Evolutionary conservation across 2,797 vertebrate genomes (phyloP).

Genomic region (Takifugu rubripes): DNA sequence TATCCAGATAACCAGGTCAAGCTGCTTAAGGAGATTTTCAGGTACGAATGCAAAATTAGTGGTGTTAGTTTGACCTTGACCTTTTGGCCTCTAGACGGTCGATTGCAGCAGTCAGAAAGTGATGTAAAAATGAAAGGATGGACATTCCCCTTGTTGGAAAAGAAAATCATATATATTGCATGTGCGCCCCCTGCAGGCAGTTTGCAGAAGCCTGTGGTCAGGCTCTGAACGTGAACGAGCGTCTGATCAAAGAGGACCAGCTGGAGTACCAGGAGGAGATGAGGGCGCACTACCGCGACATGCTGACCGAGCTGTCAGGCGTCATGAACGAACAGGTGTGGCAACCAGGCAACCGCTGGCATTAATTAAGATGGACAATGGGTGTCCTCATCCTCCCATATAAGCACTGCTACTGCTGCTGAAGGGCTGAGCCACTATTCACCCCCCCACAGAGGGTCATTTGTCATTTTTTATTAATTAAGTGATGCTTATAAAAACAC

Average conservation of each 20-base stretch:
- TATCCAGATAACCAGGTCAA: slow-evolving; percentile 99
- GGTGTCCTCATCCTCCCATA: too few relatives aligned
- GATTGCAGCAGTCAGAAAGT: background rate
- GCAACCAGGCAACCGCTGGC: too few relatives aligned
- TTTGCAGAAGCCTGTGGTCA: slow-evolving; percentile 96
- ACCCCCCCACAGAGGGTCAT: too few relatives aligned
- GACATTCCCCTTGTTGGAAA: background rate
- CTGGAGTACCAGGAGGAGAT: slow-evolving; percentile 98
- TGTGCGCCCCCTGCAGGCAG: slow-evolving; percentile 74
- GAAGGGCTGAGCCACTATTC: too few relatives aligned
- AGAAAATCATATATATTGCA: background rate
- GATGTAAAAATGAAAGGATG: too few relatives aligned
- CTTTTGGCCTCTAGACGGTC: background rate
- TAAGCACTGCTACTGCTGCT: too few relatives aligned
- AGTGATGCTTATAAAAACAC: too few relatives aligned
- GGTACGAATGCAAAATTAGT: slow-evolving; percentile 68
- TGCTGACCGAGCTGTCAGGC: slow-evolving; percentile 88
- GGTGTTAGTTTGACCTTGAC: too few relatives aligned
- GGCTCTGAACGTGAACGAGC: slow-evolving; percentile 92
- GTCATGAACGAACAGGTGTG: slow-evolving; percentile 96
- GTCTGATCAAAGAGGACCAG: slow-evolving; percentile 97
- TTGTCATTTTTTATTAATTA: too few relatives aligned
- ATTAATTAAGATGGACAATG: too few relatives aligned
- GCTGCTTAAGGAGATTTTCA: slow-evolving; percentile 96
- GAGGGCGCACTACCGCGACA: slow-evolving; percentile 94